Evolutionary conservation across 2,888 invertebrate genomes (phyloP), one percentile per base, ranked within the genome.

Genomic region (Drosophila meridiana): DNA sequence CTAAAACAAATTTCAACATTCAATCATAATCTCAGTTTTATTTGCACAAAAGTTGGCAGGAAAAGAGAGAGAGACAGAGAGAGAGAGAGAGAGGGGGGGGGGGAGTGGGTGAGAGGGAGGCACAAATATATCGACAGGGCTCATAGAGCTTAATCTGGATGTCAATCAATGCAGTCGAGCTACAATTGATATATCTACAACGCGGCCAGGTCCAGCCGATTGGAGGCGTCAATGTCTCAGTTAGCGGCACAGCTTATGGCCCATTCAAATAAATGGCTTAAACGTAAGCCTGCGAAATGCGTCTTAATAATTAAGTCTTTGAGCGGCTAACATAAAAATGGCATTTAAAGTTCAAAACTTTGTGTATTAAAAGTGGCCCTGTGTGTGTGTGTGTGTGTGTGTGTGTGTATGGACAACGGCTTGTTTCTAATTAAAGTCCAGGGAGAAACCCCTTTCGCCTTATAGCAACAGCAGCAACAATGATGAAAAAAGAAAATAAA

Each of bases 271-370:
- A 58, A 62, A 73, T 53, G 73, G 69, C 73, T 60, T 34, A 68
- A 32, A 50, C 56, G 58, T 3, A 42, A 56, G 56, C 42, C 56
- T 42, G 56, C 30, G 11, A 42, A 56, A 42, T 50, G 38, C 50
- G 55, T 50, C 28, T 67, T 52, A 77, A 85, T 83, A 85, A 83
- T 85, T 78, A 65, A 64, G 66, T 67, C 66, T 63, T 73, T 70
- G 71, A 69, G 67, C 76, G 42, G 48, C 60, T 30, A 73, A 73
- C 78, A 84, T 72, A 78, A 59, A 69, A 80, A 69, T 68, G 67
- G 69, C 82, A 82, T 83, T 85, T 73, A 69, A 85, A 80, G 82
- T 78, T 83, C 52, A 36, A 40, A 56, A 32, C 30, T 28, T 42
- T 26, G 0, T 34, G 5, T 34, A 50, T n/a, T 9, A 32, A 50